These are phyloP conservation scores for Teleopsis dalmanni DNA, from an alignment of 1,140 invertebrate species.

Conservation along the genomic window DNA sequence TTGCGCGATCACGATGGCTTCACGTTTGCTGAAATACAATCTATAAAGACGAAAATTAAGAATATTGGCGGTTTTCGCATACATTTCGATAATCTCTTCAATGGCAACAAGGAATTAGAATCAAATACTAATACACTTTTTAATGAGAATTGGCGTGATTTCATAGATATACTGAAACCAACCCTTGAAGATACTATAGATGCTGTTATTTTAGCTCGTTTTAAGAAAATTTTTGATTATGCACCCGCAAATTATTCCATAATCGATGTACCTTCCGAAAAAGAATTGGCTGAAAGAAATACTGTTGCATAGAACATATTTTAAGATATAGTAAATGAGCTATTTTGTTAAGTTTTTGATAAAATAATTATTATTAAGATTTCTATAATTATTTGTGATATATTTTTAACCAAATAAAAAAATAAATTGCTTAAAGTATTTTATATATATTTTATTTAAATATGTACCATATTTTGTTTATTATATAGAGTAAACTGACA, in stretches of 20 bases:
- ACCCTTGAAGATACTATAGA: conserved; percentile 56
- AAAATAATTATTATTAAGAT: not conserved
- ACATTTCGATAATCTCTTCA: conserved; percentile 23
- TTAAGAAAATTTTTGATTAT: conserved; percentile 54
- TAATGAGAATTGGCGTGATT: conserved; percentile 56
- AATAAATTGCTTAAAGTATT: too few species aligned
- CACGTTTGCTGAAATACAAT: not conserved
- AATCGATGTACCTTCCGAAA: conserved; percentile 9
- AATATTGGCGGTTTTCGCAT: conserved; percentile 27
- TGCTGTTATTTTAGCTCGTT: conserved; percentile 54
- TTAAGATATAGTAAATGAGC: not conserved
- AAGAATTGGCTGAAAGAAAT: not conserved
- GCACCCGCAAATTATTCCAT: conserved; percentile 48
- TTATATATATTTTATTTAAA: too few species aligned
- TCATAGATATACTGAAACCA: conserved; percentile 53
- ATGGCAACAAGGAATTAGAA: conserved; percentile 39
- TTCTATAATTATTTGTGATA: not conserved
- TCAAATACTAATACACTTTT: conserved; percentile 55
- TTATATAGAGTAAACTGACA: too few species aligned
- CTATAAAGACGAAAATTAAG: conserved; percentile 16
- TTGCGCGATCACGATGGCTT: not conserved
- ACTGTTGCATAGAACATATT: not conserved
- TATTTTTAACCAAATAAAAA: not conserved
- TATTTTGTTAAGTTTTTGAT: not conserved
- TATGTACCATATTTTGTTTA: too few species aligned